Base-by-base conservation (phyloP, 2,797 vertebrate genomes). In the Dicrostonyx torquatus region DNA sequence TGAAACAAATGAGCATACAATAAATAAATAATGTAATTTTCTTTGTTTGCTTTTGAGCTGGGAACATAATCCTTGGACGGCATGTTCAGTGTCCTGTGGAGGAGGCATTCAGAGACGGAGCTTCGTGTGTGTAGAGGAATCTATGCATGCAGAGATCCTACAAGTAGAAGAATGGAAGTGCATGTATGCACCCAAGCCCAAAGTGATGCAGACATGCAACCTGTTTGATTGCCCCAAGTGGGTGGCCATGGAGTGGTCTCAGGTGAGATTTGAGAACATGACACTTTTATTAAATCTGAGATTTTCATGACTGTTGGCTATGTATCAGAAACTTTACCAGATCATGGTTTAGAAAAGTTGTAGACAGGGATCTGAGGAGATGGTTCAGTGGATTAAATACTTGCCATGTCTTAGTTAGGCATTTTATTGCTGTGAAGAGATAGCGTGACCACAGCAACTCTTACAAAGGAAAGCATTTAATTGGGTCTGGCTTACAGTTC, bases 241-340 rank as follows among this genome's bases (percentile, higher is more conserved):
- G 99, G 98, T 99, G 55, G 99, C 99, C 70, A 99, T 99, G 99
- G 99, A 99, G 80, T 99, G 99, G 99, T 99, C 99, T 92, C 99
- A 99, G 98, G 99, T 99, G 96, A 98, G 98, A 87, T 60, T 40
- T 4, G 6, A 48, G 48, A 43, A 17, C 12, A 13, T 53, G 43
- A 12, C 22, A 10, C 31, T 75, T 43, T 53, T 43, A 20, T n/a
- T 18, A 20, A 18, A 17, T 60, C 26, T 53, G 58, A 66, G 48
- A 1, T 31, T 53, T 72, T 62, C 17, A 14, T 58, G 50, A 45
- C 14, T 22, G 1, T 64, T 75, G 50, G 43, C 50, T 58, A 0
- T 15, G 18, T 43, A 26, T n/a, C 55, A 12, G 45, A 31, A 48
- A 50, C 34, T 68, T 64, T n/a, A 12, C 55, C 11, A 3, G 9